Evolutionary conservation across 2,888 invertebrate species (phyloP), one percentile per base, ranked within the genome.

Genomic region (Trissolcus japonicus): DNA sequence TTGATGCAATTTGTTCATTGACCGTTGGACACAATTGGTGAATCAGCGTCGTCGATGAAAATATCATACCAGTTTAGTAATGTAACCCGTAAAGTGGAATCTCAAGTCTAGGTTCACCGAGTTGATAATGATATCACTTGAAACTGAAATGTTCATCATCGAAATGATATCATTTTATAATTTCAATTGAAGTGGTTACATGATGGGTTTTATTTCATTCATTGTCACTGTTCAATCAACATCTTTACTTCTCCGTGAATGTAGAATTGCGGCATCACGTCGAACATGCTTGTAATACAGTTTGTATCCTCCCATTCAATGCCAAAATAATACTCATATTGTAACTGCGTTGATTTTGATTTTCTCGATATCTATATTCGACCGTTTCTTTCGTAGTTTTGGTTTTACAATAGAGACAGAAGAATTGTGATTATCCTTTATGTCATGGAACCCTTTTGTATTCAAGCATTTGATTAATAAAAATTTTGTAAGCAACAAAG

Each of bases 401-500:
- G 11, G 29, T 46, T 46, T 51, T 25, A 46, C 50, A 35, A 43
- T n/a, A 9, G 17, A 16, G 21, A 53, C 19, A 53, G 25, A 29
- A 54, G 25, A 50, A n/a, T 40, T 16, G 21, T 63, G 71, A 63
- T 57, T 71, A 51, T 63, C 16, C 21, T 43, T 71, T 53, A 14
- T 16, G 21, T 62, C 14, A 46, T 54, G 63, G 35, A 56, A 48
- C 83, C 82, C 82, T 88, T 88, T 88, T 88, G 85, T 88, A 88
- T 86, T 87, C 85, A 86, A 86, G 84, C 86, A 87, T 84, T 84
- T 35, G 80, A 86, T 86, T 82, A 88, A 88, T 83, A 85, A 86
- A n/a, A 84, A 81, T 82, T 83, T 81, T 85, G 80, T 83, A 84
- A 83, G 82, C 82, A 82, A 40, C 40, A 60, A 29, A 43, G 29